Base-by-base conservation (phyloP, 92 coral and sea anemone species). In the Pocillopora meandrina region DNA sequence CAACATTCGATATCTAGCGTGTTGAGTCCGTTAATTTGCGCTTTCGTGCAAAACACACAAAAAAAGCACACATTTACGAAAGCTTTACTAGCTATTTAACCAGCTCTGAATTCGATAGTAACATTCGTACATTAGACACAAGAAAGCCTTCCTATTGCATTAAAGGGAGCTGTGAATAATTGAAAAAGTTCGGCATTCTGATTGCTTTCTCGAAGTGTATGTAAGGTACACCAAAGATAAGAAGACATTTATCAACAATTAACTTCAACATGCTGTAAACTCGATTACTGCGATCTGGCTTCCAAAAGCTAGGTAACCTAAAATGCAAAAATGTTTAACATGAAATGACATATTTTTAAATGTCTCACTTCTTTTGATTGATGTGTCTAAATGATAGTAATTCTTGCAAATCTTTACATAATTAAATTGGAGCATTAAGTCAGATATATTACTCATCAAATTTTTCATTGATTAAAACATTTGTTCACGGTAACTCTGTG, bases 21-120 rank as follows among this genome's bases (percentile, higher is more conserved):
- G 86, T 9, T 74, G 80, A 83, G 86, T 72, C 62, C 49, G 33
- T 58, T 71, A 59, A 71, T 70, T 82, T 58, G 64, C 83, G 68
- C 83, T 36, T 71, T 36, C 56, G 17, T 42, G 8, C 52, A 42
- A 42, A 42, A 42, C 52, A n/a, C 9, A 2, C 33, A 42, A 49
- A 21, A 82, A 82, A 52, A 72, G 31, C 31, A 17, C 64, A 21
- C 36, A 16, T 56, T 81, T 68, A 57, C 56, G 20, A 77, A 36
- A 35, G 36, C 26, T 59, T 56, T 49, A 21, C 20, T 59, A 13
- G 10, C 80, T 8, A 34, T 76, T 76, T 76, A 17, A 17, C 80
- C 17, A 70, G 42, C 74, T 49, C 42, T 17, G 56, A 70, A 42
- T 42, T 42, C 52, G 8, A 42, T 7, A 42, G 52, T 42, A 42